Evolutionary conservation across 37 sponge, comb jelly and placozoan species (phyloP), one percentile per base, ranked within the genome.

Genomic region (Beroe forskalii): DNA sequence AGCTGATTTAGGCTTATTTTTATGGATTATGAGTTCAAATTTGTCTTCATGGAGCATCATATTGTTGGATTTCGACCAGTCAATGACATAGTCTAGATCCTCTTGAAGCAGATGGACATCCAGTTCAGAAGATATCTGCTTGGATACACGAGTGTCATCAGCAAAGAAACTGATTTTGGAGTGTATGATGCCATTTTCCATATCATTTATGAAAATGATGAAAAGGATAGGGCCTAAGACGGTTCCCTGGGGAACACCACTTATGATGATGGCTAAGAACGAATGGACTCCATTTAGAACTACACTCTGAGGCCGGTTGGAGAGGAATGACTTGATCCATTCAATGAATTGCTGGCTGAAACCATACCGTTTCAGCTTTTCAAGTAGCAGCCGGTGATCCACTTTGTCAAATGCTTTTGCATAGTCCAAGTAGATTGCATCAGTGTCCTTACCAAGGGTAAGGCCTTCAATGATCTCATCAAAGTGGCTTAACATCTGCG

Each of bases 221-320:
- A 89, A 89, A 4, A 89, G 62, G 62, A 67, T 20, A 23, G 90
- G 90, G 23, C 90, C 90, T 67, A 89, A 67, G 14, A 43, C 55
- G 4, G 90, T 43, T 62, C 90, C 90, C 28, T 89, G 90, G 14
- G 90, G 90, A 20, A 89, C 90, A 17, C 90, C 90, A 23, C 90
- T 41, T 6, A 66, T 6, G 19, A 89, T 33, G 9, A 19, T 23
- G 19, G 66, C 55, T 23, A 4, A 8, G 8, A 32, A 14, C 4
- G 67, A 67, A 9, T 24, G 55, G 6, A 67, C 8, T 60, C 62
- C 62, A 17, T 48, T 67, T 25, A 60, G n/a, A 8, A 32, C 38
- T 23, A 89, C 90, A 9, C 4, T 8, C 23, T 89, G 90, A 22
- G 24, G 8, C 4, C 90, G 24, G 90, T 61, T 25, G 22, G 23